phyloP scores from a whole-genome alignment of 2,888 invertebrate genomes.

The Itoplectis maculator region DNA sequence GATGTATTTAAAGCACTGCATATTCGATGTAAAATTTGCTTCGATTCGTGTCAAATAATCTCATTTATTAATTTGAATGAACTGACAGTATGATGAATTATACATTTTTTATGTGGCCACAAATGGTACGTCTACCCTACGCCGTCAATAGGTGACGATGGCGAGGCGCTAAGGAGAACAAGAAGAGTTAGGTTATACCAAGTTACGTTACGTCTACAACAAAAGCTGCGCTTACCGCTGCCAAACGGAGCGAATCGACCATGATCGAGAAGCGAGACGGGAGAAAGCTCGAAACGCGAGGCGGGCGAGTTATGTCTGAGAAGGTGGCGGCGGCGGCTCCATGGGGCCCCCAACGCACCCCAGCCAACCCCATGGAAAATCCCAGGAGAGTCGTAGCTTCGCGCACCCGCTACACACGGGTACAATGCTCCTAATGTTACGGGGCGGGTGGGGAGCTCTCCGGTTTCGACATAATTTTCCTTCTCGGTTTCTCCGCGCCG shows the following conservation, averaged over 20 bases:
- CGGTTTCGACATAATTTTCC: constrained; percentile 83
- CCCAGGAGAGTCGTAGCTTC: constrained; percentile 81
- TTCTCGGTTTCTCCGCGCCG: constrained; percentile 69
- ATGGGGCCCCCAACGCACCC: too few relatives aligned
- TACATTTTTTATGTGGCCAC: too few relatives aligned
- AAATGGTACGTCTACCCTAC: too few relatives aligned
- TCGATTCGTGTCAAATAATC: too few relatives aligned
- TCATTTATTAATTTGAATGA: too few relatives aligned
- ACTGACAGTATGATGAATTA: too few relatives aligned
- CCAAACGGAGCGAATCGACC: constrained; percentile 1
- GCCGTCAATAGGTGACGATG: too few relatives aligned
- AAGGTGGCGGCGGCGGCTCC: constrained; percentile 43
- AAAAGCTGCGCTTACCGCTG: constrained; percentile 19
- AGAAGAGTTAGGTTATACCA: too few relatives aligned
- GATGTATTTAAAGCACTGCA: too few relatives aligned
- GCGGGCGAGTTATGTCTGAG: constrained; percentile 30
- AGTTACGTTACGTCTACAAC: neutral
- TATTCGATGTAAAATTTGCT: too few relatives aligned
- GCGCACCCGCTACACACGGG: constrained; percentile 80
- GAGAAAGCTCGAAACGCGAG: constrained; percentile 39
- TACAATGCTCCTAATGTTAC: constrained; percentile 85
- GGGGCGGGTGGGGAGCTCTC: constrained; percentile 71
- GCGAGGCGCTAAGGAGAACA: too few relatives aligned
- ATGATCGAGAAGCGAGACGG: constrained; percentile 19
- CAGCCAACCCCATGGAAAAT: constrained; percentile 65